phyloP scores from a whole-genome alignment of 1,140 invertebrate species.

The Trinorchestia longiramus region DNA sequence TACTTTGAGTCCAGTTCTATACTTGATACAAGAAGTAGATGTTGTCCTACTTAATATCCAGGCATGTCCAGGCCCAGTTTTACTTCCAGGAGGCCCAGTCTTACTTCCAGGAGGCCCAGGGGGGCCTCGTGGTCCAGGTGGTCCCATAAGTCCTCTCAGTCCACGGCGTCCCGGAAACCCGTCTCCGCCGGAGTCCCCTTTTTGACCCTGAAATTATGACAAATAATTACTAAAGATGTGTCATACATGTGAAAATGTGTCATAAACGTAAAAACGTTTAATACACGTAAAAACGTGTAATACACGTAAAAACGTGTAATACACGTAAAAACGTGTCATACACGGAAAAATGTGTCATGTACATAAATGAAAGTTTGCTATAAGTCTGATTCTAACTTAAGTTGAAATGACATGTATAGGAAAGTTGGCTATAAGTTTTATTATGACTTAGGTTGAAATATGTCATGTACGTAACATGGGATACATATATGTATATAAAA shows the following conservation, averaged over 20 bases:
- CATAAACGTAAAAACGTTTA: not conserved
- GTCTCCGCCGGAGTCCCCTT: constrained; percentile 79
- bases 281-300: too few relatives aligned
- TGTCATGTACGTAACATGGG: too few relatives aligned
- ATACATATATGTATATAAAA: too few relatives aligned
- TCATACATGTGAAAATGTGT: not conserved
- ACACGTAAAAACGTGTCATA: too few relatives aligned
- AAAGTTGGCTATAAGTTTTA: too few relatives aligned
- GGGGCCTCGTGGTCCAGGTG: constrained; percentile 79
- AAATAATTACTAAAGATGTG: not conserved
- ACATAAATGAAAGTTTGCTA: too few relatives aligned
- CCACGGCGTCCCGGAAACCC: constrained; percentile 74
- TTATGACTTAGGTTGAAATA: too few relatives aligned
- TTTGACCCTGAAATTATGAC: constrained; percentile 77
- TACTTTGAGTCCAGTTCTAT: too few relatives aligned
- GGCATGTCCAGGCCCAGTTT: not conserved
- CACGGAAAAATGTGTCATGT: too few relatives aligned
- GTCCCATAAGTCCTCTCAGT: constrained; percentile 78
- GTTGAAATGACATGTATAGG: too few relatives aligned
- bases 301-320: not conserved
- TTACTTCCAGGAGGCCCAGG: constrained; percentile 67
- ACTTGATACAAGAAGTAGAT: too few relatives aligned
- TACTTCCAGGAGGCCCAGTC: not conserved
- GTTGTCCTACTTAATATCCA: not conserved
- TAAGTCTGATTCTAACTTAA: too few relatives aligned